A percentile compares a stretch with the other conserved stretches of the same genome.
phyloP scores from a whole-genome alignment of 2,888 invertebrate genomes.

The Mythimna loreyi region DNA sequence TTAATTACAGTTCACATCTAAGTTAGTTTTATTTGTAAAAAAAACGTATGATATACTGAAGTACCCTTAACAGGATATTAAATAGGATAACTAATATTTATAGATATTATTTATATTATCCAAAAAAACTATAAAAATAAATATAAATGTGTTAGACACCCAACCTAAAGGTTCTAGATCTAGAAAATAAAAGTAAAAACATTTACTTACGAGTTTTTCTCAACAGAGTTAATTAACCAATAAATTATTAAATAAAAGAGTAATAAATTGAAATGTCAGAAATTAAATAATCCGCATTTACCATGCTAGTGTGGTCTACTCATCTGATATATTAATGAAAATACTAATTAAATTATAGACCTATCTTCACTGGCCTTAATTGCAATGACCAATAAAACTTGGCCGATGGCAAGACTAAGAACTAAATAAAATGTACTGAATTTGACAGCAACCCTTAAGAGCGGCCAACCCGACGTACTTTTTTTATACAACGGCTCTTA shows the following conservation, averaged over 20 bases:
- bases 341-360: neutral
- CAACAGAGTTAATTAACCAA: neutral
- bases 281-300: neutral
- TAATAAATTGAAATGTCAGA: neutral
- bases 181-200: neutral
- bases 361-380: neutral
- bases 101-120: too few species aligned
- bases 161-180: neutral
- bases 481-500: too few species aligned
- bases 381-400: neutral
- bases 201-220: neutral
- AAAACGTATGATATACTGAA: too few species aligned
- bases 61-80: too few species aligned
- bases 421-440: neutral
- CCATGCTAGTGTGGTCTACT: conserved; percentile 15
- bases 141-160: too few species aligned
- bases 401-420: neutral
- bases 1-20: too few species aligned
- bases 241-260: conserved; percentile 7
- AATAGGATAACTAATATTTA: too few species aligned
- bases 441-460: too few species aligned
- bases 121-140: too few species aligned
- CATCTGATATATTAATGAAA: conserved; percentile 7
- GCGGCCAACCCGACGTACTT: too few species aligned
- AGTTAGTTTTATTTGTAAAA: too few species aligned